Conservation (phyloP, 1,140 invertebrate genomes). For the Eurosta solidaginis region DNA sequence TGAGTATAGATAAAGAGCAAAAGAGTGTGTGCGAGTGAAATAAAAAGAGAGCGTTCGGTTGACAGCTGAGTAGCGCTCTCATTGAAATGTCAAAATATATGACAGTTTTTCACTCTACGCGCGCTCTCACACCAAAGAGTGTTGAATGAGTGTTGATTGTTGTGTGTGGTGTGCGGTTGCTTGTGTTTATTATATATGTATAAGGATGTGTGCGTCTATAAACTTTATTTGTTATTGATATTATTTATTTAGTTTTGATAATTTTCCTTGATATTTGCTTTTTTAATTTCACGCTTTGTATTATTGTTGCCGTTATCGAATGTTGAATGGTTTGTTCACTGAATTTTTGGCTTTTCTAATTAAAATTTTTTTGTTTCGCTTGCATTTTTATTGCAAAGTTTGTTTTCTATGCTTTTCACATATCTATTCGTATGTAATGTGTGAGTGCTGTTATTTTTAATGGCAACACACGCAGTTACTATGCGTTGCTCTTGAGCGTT, state of each 20-base stretch:
- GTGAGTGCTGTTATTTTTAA: not conserved
- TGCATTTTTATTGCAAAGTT: not conserved
- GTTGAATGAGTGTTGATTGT: no score
- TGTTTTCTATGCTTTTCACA: not conserved
- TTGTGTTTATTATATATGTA: not conserved
- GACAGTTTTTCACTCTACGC: no score
- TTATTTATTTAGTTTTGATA: conserved; percentile 17
- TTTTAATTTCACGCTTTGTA: not conserved
- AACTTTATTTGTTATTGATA: conserved; percentile 5
- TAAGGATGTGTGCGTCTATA: not conserved
- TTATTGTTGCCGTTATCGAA: conserved; percentile 30
- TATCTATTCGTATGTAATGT: not conserved
- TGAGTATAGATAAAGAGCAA: no score
- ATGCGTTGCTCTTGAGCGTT: conserved; percentile 12
- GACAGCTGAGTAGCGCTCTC: no score
- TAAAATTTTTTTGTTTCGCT: not conserved
- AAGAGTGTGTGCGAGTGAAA: no score
- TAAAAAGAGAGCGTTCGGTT: no score
- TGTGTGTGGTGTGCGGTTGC: not conserved
- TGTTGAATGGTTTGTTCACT: not conserved
- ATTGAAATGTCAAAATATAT: no score
- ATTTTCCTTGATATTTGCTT: conserved; percentile 19
- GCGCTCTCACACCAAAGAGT: no score
- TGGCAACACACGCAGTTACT: not conserved
- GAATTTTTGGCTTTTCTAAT: not conserved